A percentile compares a stretch with the other conserved stretches of the same genome.
These are phyloP conservation scores for Lasioglossum malachurum DNA, from an alignment of 2,888 invertebrate species.

Conservation along the genomic window DNA sequence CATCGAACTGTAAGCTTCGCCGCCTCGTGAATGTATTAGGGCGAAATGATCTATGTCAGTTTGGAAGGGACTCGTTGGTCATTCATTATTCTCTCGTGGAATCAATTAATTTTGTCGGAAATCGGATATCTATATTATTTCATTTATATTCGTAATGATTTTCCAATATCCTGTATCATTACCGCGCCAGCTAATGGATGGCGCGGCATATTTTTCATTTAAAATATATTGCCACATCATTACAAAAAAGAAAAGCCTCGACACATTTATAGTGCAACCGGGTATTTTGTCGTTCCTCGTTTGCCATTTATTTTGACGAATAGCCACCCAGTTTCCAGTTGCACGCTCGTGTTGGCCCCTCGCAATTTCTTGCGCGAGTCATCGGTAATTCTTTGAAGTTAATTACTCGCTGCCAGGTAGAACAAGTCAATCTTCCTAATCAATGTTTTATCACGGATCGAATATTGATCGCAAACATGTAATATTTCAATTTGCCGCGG, in stretches of 20 bases:
- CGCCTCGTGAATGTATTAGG: not conserved
- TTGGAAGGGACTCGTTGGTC: not conserved
- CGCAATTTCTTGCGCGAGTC: not conserved
- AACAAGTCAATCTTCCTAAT: not conserved
- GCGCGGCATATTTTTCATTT: not conserved
- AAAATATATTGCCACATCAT: not conserved
- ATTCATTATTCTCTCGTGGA: not conserved
- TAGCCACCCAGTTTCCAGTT: not conserved
- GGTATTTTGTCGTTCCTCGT: not conserved
- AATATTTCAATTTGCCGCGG: not conserved
- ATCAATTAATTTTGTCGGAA: not conserved
- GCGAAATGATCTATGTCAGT: not conserved
- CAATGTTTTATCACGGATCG: not conserved
- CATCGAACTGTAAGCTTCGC: not conserved
- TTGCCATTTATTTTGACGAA: not conserved
- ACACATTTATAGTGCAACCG: not conserved
- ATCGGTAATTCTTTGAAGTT: not conserved
- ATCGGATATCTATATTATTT: conserved; percentile 5
- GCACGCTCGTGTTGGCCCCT: not conserved
- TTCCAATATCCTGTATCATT: conserved; percentile 16
- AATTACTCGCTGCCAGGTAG: not conserved
- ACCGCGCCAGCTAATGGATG: not conserved
- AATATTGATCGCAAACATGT: not conserved
- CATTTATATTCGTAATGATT: conserved; percentile 1
- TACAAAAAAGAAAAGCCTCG: not conserved